These are phyloP conservation scores for Poeciliopsis turneri DNA, from an alignment of 2,797 vertebrate species.

Conservation along the genomic window DNA sequence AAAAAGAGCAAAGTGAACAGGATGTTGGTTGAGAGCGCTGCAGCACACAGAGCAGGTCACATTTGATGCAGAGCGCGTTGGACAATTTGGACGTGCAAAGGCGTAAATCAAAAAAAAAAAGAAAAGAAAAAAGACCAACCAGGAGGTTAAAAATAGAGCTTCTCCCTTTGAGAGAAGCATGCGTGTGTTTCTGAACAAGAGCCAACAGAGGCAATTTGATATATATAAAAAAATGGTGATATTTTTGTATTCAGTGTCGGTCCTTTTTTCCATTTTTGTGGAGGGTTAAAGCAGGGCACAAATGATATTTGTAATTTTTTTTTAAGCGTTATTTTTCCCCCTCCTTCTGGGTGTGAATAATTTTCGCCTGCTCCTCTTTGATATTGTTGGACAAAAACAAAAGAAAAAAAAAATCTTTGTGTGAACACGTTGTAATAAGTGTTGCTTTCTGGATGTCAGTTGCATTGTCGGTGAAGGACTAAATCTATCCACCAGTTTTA, in stretches of 20 bases:
- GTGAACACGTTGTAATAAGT: conserved; percentile 85
- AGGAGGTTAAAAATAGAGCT: conserved; percentile 66
- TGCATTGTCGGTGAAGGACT: conserved; percentile 86
- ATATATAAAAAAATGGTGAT: conserved; percentile 92
- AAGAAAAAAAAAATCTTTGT: conserved; percentile 47
- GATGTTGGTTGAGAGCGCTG: conserved; percentile 67
- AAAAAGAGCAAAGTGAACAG: conserved; percentile 25
- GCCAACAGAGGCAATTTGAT: conserved; percentile 86
- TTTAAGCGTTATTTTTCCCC: conserved; percentile 34
- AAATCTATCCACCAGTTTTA: conserved; percentile 81
- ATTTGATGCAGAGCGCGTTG: conserved; percentile 80
- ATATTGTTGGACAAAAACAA: conserved; percentile 82
- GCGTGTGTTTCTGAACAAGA: conserved; percentile 83
- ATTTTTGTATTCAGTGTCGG: conserved; percentile 95
- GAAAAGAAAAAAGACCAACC: conserved; percentile 48
- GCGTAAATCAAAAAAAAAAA: conserved; percentile 74
- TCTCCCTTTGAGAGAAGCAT: conserved; percentile 62
- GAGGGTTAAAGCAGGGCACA: conserved; percentile 85
- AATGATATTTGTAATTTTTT: conserved; percentile 75
- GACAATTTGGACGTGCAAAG: conserved; percentile 84
- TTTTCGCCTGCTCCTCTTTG: conserved; percentile 85
- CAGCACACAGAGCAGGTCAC: conserved; percentile 77
- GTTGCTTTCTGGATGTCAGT: conserved; percentile 85
- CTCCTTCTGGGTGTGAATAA: conserved; percentile 77
- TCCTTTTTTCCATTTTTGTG: conserved; percentile 85